Base-by-base conservation (phyloP, 2,888 invertebrate species). In the Eupithecia centaureata region DNA sequence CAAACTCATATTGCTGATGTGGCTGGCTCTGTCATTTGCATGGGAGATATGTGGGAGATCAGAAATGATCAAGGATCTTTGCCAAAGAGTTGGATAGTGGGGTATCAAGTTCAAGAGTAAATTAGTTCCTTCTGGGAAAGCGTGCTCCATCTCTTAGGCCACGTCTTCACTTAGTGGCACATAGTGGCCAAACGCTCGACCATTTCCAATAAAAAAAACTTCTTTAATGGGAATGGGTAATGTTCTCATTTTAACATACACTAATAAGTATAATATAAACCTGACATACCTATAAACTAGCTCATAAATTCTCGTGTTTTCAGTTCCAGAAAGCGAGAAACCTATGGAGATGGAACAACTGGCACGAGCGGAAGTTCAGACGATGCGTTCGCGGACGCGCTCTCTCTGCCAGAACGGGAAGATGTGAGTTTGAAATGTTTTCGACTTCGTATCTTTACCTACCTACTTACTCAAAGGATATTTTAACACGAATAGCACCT, bases 311-410 rank as follows among this genome's bases (percentile, higher is more conserved):
- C 13, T 52, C 15, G 52, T 52, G 51, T 62, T 61, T 51, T 15
- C 18, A 93, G 93, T 88, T 90, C 93, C 93, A 89, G 93, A 93
- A 93, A 91, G 75, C 89, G 92, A 92, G 91, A 94, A 93, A 85
- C 85, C 87, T 94, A 94, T 93, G 94, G 95, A 95, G 94, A 94
- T 95, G 94, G 95, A 95, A 89, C 94, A 95, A 88, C 93, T 95
- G 93, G 95, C 95, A 86, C 92, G 85, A 91, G 92, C 83, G 93
- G 94, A 94, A 91, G 94, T 84, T 90, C 92, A 89, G 92, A 93
- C 90, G 90, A 93, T 91, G 90, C 93, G 94, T 91, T 92, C 93
- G 89, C 93, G 93, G 91, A 92, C 92, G 90, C 93, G 92, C 81
- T 92, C 92, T 89, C 93, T 88, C 86, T 93, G 93, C 89, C 94